Conservation (phyloP, 2,888 invertebrate genomes). For the Uropetala carovei region DNA sequence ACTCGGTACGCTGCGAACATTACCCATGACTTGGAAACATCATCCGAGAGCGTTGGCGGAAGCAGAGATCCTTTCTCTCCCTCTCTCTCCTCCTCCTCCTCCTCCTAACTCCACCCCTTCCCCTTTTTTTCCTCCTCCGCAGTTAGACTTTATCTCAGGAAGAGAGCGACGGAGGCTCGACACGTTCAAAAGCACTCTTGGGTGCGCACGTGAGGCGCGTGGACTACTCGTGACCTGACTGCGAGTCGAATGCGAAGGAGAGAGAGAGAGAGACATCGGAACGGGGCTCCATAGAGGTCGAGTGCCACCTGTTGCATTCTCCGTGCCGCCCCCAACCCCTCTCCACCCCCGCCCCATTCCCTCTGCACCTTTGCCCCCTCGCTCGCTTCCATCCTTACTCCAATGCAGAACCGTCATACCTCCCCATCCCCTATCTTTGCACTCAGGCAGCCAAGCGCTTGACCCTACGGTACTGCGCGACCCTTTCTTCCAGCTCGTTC, state of each 20-base stretch:
- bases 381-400: not conserved
- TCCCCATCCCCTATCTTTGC: no score
- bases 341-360: not conserved
- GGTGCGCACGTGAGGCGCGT: constrained; percentile 56
- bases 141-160: not conserved
- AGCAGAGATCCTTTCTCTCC: no score
- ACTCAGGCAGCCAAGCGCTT: no score
- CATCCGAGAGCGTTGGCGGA: no score
- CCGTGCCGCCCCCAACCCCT: not conserved
- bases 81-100: no score
- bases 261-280: not conserved
- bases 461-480: no score
- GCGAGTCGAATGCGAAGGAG: constrained; percentile 14
- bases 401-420: no score
- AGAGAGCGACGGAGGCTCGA: not conserved
- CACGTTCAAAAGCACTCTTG: constrained; percentile 33
- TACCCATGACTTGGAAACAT: no score
- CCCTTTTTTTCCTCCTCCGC: not conserved
- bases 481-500: no score
- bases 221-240: constrained; percentile 47
- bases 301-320: constrained; percentile 18
- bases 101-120: not conserved
- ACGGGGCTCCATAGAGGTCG: not conserved
- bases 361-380: not conserved
- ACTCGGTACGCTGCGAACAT: no score